phyloP scores from a whole-genome alignment of 2,888 invertebrate genomes.

The Deroplatys truncata region DNA sequence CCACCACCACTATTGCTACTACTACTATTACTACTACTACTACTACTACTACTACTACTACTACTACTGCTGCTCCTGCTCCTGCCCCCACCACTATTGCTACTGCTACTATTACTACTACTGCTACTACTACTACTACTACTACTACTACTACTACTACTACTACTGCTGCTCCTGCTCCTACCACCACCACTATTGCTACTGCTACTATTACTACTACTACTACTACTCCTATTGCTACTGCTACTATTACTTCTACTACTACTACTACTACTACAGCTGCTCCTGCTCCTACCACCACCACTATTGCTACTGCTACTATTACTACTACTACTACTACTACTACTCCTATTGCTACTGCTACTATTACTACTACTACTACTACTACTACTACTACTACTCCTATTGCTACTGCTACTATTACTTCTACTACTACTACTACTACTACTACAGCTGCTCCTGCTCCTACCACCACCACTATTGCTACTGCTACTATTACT shows the following conservation, averaged over 20 bases:
- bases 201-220: not conserved
- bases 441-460: not conserved
- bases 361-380: not conserved
- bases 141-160: no score
- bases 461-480: no score
- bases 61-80: no score
- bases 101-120: no score
- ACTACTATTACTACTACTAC: not conserved
- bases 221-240: not conserved
- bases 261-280: no score
- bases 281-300: no score
- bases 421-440: not conserved
- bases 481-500: not conserved
- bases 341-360: not conserved
- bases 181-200: no score
- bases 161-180: no score
- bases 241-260: not conserved
- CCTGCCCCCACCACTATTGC: no score
- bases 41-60: not conserved
- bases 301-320: not conserved
- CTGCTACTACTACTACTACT: no score
- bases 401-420: not conserved
- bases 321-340: not conserved
- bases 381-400: not conserved
- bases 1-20: not conserved